phyloP scores from a whole-genome alignment of 2,888 invertebrate genomes.

The Biston betularia region DNA sequence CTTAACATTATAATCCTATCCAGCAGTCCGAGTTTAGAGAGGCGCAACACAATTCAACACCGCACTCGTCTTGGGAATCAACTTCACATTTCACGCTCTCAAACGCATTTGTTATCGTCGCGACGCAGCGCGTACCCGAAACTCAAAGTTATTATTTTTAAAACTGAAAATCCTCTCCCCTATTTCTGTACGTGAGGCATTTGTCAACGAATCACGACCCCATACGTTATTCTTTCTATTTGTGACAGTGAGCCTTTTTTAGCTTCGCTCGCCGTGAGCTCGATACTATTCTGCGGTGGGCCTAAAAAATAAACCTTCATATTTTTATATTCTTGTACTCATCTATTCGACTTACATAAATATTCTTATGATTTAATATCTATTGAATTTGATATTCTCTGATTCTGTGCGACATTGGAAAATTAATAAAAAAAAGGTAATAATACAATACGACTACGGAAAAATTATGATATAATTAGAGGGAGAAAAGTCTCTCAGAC shows the following conservation, averaged over 20 bases:
- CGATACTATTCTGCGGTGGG: slow-evolving; percentile 11
- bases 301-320: slow-evolving; percentile 7
- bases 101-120: slow-evolving; percentile 55
- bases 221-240: slow-evolving; percentile 49
- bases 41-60: slow-evolving; percentile 30
- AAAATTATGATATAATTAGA: too few relatives aligned
- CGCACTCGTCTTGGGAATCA: slow-evolving; percentile 23
- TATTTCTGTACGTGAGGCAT: slow-evolving; percentile 54
- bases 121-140: slow-evolving; percentile 49
- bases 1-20: slow-evolving; percentile 4
- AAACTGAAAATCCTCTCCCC: slow-evolving; percentile 53
- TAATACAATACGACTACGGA: too few relatives aligned
- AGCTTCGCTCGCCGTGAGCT: slow-evolving; percentile 19
- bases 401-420: too few relatives aligned
- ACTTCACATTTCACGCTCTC: slow-evolving; percentile 50
- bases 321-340: neutral
- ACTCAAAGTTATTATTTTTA: slow-evolving; percentile 66
- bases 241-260: slow-evolving; percentile 39
- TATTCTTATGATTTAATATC: too few relatives aligned
- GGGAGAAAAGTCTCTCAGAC: too few relatives aligned
- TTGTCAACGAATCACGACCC: slow-evolving; percentile 75
- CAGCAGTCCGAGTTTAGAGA: slow-evolving; percentile 27
- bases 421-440: too few relatives aligned
- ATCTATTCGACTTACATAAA: neutral
- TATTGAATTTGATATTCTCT: too few relatives aligned